Evolutionary conservation across 2,888 invertebrate genomes (phyloP), one percentile per base, ranked within the genome.

Genomic region (Protula sp.): DNA sequence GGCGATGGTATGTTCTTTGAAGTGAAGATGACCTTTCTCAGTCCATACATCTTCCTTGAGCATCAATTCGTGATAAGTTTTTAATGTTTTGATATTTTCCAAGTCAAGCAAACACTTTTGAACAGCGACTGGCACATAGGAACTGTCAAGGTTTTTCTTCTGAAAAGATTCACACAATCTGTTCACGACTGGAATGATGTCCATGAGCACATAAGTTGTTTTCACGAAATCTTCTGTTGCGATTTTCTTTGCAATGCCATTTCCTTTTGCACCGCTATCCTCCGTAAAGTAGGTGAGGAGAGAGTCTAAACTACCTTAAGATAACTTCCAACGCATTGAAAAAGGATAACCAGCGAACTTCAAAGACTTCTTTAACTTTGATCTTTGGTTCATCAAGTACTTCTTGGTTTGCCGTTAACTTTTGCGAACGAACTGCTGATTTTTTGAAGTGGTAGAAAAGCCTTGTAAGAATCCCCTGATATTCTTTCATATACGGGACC

Each of bases 131-230:
- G 9, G 45, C 9, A 38, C 45, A 38, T 14, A n/a, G n/a, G 5
- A 9, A 5, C 24, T 22, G 22, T 53, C 54, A 5, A 53, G 9
- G 29, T 53, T 29, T 27, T 5, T 5, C 22, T 29, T 29, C 29
- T 53, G 54, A 14, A 53, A 29, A 22, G 29, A 5, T 9, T 28
- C 28, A 29, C 54, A 27, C 29, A 53, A 22, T 28, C 29, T 28
- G 14, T 26, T 14, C 28, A 53, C 54, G 9, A 53, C 9, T 14
- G 54, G 54, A 4, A 53, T 5, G 4, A 53, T 22, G 29, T 53
- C 54, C 54, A 53, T 53, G 9, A 53, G 26, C 54, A 53, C 29
- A 29, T 53, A 53, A 9, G 54, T 53, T 26, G 24, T 53, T 9
- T 14, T 5, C 4, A 53, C 4, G 22, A 53, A 53, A 9, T 27